A percentile compares a stretch with the other conserved stretches of the same genome.
Evolutionary conservation across 2,888 invertebrate species (phyloP).

Genomic region (Metellina segmentata): DNA sequence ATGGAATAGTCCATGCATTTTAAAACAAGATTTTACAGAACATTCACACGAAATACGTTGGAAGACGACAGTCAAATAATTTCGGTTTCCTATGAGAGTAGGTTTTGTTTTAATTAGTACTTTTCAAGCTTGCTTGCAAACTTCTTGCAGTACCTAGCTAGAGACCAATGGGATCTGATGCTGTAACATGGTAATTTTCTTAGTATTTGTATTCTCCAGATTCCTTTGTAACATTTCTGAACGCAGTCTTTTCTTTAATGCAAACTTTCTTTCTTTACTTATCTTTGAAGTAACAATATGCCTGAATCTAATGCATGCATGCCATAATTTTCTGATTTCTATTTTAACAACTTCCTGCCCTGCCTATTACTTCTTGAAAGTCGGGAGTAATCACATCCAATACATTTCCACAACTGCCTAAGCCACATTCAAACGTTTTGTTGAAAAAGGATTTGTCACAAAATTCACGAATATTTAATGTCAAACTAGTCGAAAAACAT

Average conservation of each 20-base stretch:
- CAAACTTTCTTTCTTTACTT: background rate
- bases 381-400: too few species aligned
- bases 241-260: background rate
- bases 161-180: conserved; percentile 16
- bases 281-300: background rate
- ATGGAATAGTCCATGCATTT: too few species aligned
- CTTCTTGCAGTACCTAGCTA: conserved; percentile 9
- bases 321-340: background rate
- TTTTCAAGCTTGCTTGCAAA: too few species aligned
- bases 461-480: too few species aligned
- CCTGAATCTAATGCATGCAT: too few species aligned
- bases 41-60: too few species aligned
- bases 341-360: too few species aligned
- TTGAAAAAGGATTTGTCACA: background rate
- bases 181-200: conserved; percentile 25
- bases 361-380: background rate
- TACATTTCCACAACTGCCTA: background rate
- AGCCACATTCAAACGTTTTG: background rate
- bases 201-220: background rate
- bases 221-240: background rate
- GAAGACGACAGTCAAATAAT: too few species aligned
- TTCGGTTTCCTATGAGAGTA: too few species aligned
- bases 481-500: too few species aligned
- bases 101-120: too few species aligned
- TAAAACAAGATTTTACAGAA: too few species aligned